Percentiles rank a stretch among this genome's conserved stretches.
Evolutionary conservation across 1,140 invertebrate genomes (phyloP).

Genomic region (honey bee (Apis mellifera)): DNA sequence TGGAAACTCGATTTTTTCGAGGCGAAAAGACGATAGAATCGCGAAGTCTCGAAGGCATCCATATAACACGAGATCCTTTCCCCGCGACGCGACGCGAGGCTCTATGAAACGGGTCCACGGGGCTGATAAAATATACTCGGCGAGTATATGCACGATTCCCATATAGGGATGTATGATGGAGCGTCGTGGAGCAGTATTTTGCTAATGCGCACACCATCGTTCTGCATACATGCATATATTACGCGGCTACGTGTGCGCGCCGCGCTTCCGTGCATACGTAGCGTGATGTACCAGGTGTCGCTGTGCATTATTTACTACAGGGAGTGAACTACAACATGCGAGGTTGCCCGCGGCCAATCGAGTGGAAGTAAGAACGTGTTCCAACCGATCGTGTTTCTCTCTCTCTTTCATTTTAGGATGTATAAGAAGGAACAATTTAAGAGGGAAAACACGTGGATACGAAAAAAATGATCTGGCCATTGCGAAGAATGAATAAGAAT

Average conservation of each 20-base stretch:
- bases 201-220: neutral
- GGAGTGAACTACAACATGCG: slow-evolving; percentile 8
- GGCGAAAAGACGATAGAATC: neutral
- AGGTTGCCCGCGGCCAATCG: neutral
- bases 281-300: slow-evolving; percentile 47
- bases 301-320: slow-evolving; percentile 37
- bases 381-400: neutral
- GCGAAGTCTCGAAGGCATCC: neutral
- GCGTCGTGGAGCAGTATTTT: slow-evolving; percentile 10
- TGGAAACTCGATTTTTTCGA: neutral
- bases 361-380: slow-evolving; percentile 23
- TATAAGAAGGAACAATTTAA: too few species aligned
- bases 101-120: neutral
- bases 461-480: too few species aligned
- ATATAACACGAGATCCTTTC: neutral
- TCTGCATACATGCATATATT: slow-evolving; percentile 48
- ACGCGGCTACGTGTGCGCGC: slow-evolving; percentile 27
- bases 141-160: neutral
- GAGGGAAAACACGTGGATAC: too few species aligned
- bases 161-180: slow-evolving; percentile 28
- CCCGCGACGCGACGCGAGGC: neutral
- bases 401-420: too few species aligned
- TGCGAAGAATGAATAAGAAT: too few species aligned
- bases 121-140: neutral
- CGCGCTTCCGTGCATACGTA: slow-evolving; percentile 34